Percentiles rank a stretch among this genome's conserved stretches.
phyloP scores from a whole-genome alignment of 2,888 invertebrate genomes.

The Eulithis prunata region DNA sequence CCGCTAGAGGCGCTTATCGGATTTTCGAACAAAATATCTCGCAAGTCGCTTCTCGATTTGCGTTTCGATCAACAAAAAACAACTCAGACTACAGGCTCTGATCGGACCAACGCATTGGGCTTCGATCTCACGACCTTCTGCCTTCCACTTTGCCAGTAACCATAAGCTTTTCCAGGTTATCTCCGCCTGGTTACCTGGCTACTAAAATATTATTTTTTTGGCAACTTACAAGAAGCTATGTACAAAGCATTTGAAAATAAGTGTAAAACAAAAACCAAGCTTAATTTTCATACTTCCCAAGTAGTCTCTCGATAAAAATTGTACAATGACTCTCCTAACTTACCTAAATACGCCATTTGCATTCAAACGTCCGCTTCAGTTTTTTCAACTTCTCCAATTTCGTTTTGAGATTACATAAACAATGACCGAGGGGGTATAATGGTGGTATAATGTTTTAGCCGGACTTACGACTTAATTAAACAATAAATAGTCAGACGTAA shows the following conservation, averaged over 20 bases:
- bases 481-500: constrained; percentile 78
- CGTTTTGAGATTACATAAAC: constrained; percentile 69
- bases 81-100: no score
- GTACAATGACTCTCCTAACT: constrained; percentile 27
- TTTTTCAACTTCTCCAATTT: constrained; percentile 69
- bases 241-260: neutral
- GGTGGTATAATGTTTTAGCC: constrained; percentile 54
- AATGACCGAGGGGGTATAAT: constrained; percentile 62
- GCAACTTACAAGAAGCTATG: no score
- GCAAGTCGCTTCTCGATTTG: no score
- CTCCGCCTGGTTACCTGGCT: no score
- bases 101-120: no score
- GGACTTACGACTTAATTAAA: constrained; percentile 70
- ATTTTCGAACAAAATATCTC: no score
- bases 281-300: constrained; percentile 13
- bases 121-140: no score
- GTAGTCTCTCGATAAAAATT: constrained; percentile 19
- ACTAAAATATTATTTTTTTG: no score
- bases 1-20: no score
- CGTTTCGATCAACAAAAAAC: no score
- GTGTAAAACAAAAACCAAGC: neutral
- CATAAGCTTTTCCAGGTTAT: no score
- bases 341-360: constrained; percentile 37
- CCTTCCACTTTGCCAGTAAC: no score
- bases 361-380: constrained; percentile 43